Percentiles rank a stretch among this genome's conserved stretches.
Evolutionary conservation across 2,888 invertebrate genomes (phyloP).

Genomic region (Odontocerum albicorne): DNA sequence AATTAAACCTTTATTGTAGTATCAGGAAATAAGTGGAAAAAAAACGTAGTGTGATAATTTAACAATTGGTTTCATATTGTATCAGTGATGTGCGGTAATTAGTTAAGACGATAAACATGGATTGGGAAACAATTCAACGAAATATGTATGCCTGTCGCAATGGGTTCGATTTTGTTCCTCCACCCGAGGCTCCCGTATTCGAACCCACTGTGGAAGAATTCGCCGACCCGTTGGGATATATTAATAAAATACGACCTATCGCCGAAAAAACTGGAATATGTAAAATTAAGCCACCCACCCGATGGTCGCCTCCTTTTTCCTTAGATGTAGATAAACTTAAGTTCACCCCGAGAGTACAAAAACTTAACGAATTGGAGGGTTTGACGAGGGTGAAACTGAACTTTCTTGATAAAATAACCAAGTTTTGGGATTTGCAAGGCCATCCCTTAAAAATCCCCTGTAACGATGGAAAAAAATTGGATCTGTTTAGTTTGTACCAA

Average conservation of each 20-base stretch:
- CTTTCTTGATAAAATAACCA: conserved; percentile 71
- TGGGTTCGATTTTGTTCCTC: conserved; percentile 56
- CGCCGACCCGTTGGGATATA: conserved; percentile 70
- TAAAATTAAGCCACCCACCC: conserved; percentile 73
- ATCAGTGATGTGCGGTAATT: conserved; percentile 10
- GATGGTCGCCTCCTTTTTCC: conserved; percentile 79
- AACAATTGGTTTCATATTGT: conserved; percentile 6
- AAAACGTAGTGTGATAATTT: conserved; percentile 3
- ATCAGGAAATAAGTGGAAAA: no score
- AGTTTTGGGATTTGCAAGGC: conserved; percentile 75
- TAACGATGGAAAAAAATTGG: conserved; percentile 70
- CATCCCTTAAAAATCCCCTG: conserved; percentile 66
- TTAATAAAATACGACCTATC: conserved; percentile 70
- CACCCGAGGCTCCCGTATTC: conserved; percentile 71
- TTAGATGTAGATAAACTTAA: conserved; percentile 68
- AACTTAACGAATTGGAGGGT: conserved; percentile 63
- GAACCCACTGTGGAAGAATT: conserved; percentile 74
- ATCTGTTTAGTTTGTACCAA: conserved; percentile 67
- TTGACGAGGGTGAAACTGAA: conserved; percentile 71
- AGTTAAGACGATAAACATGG: conserved; percentile 26
- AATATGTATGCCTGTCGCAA: conserved; percentile 43
- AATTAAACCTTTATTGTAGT: no score
- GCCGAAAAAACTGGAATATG: conserved; percentile 75
- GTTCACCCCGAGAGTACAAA: conserved; percentile 58
- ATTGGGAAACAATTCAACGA: conserved; percentile 19